Base-by-base conservation (phyloP, 2,888 invertebrate genomes). In the Drosophila mimetica region DNA sequence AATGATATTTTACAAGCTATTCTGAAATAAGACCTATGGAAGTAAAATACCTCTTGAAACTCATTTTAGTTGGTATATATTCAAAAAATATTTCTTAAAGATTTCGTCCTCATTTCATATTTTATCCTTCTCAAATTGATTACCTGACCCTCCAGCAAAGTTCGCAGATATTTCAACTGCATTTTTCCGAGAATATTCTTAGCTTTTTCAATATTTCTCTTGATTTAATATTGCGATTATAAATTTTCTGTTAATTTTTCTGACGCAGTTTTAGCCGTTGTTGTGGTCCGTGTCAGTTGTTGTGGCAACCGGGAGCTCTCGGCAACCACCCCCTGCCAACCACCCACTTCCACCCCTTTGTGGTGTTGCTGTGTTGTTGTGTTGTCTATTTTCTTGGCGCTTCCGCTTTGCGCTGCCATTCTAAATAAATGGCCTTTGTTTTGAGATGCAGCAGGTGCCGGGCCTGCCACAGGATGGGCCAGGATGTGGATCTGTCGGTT, bases 131-230 rank as follows among this genome's bases (percentile, higher is more conserved):
- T 0, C 7, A 5, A 3, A 4, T 30, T 41, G 80, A 89, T 91
- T 91, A 96, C 96, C 93, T 96, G 95, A 0, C 96, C 94, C 79
- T 95, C 94, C 66, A 96, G 90, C 82, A 97, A 92, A 4, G 96
- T 96, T 92, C 95, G 95, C 61, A 96, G 93, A 92, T 96, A 96
- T 92, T 97, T 97, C 41, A 97, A 92, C 83, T 96, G 95, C 97
- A 97, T 97, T 79, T 42, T 16, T 14, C 0, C 9, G 30, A 14
- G 18, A 13, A 34, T n/a, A 8, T 59, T 1, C n/a, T 13, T 28
- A 47, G n/a, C 32, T 11, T 5, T 58, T 44, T 1, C 42, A 14
- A 13, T 37, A 20, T 14, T 28, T n/a, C 2, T 4, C 18, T n/a
- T 57, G 7, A 53, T 22, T 25, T 48, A 14, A 36, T 36, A 11